These are phyloP conservation scores for Helicoverpa zea DNA, from an alignment of 1,140 invertebrate genomes.

Conservation along the genomic window DNA sequence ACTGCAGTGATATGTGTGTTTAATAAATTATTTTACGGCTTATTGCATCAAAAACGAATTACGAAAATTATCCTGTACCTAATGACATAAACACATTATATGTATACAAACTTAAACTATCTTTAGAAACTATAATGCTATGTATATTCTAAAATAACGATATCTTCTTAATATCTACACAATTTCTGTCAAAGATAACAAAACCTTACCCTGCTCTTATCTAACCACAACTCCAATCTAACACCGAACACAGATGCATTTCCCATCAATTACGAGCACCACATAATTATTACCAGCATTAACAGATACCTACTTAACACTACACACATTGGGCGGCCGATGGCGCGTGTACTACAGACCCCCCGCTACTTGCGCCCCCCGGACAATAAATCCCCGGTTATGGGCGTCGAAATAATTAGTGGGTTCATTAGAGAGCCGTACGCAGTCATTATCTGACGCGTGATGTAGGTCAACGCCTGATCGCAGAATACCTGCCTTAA, in stretches of 20 bases:
- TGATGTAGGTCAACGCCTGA: conserved; percentile 51
- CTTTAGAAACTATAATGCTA: too few species aligned
- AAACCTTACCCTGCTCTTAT: too few species aligned
- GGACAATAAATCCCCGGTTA: conserved; percentile 53
- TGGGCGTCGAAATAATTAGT: conserved; percentile 55
- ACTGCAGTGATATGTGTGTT: too few species aligned
- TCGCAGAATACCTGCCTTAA: background rate
- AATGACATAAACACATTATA: too few species aligned
- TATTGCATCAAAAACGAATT: too few species aligned
- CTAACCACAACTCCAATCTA: background rate
- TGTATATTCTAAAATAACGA: too few species aligned
- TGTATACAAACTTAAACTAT: too few species aligned
- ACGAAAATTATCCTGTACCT: too few species aligned
- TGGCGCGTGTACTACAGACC: background rate
- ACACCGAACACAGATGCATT: background rate
- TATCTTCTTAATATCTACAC: too few species aligned
- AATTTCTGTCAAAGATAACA: too few species aligned
- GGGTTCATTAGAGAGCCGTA: conserved; percentile 49
- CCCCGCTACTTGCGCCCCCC: background rate
- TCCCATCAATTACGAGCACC: background rate
- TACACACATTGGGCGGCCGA: conserved; percentile 5
- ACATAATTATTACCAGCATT: conserved; percentile 20
- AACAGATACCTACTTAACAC: conserved; percentile 24
- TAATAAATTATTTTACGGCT: too few species aligned
- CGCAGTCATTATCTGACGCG: conserved; percentile 45